A percentile compares a stretch with the other conserved stretches of the same genome.
Conservation (phyloP, 2,888 invertebrate species). For the Coecobrya sp. region DNA sequence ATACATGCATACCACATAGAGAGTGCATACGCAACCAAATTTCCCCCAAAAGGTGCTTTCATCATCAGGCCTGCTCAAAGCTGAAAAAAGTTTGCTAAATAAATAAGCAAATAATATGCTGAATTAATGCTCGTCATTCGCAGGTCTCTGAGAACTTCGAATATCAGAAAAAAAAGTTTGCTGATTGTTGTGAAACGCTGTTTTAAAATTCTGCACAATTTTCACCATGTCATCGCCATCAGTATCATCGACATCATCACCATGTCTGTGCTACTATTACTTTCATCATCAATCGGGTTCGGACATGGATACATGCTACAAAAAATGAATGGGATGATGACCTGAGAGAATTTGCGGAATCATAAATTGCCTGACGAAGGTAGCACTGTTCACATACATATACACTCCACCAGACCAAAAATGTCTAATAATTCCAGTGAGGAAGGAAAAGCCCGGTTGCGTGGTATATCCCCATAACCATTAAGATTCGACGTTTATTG, state of each 20-base stretch:
- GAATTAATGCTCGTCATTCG: neutral
- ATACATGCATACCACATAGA: neutral
- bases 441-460: conserved; percentile 40
- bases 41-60: neutral
- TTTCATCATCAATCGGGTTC: neutral
- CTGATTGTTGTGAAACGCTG: neutral
- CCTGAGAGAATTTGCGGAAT: conserved; percentile 3
- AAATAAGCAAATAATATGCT: neutral
- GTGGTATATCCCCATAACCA: conserved; percentile 43
- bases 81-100: neutral
- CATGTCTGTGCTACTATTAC: too few species aligned
- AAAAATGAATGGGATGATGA: conserved; percentile 18
- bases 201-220: conserved; percentile 13
- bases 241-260: neutral
- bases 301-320: neutral
- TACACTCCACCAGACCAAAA: neutral
- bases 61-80: neutral
- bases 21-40: neutral
- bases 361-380: neutral
- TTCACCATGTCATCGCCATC: neutral
- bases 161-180: neutral
- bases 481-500: neutral
- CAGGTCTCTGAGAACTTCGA: neutral
- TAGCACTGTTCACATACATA: neutral
- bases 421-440: neutral